phyloP scores from a whole-genome alignment of 2,888 invertebrate species.

The Rhimphoctona megacephalus region DNA sequence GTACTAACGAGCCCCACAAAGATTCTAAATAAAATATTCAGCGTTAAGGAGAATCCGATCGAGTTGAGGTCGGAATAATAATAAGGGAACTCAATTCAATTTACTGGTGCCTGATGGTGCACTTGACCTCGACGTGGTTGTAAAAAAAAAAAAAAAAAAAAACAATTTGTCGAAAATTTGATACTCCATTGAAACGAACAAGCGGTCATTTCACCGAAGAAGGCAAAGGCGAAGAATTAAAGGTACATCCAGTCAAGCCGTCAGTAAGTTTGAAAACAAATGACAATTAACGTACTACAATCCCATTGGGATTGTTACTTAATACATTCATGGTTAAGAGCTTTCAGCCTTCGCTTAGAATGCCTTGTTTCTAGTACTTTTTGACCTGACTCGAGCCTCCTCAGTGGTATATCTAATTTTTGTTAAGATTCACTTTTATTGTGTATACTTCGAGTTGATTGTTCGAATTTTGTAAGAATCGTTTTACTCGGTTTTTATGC shows the following conservation, averaged over 20 bases:
- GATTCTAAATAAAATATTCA: not conserved
- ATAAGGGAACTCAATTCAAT: not conserved
- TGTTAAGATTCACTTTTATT: constrained; percentile 20
- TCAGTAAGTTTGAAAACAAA: not conserved
- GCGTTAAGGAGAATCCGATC: not conserved
- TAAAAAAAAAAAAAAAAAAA: no score
- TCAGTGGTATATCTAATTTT: constrained; percentile 18
- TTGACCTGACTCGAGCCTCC: constrained; percentile 22
- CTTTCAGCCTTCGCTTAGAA: not conserved
- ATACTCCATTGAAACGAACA: not conserved
- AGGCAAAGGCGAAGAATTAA: not conserved
- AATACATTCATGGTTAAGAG: not conserved
- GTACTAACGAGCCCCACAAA: not conserved
- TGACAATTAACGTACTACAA: not conserved
- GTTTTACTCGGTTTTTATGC: not conserved
- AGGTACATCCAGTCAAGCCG: not conserved
- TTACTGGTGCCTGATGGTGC: not conserved
- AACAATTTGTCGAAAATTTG: not conserved
- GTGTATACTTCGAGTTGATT: not conserved
- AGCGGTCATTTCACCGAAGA: not conserved
- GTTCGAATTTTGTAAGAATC: constrained; percentile 18
- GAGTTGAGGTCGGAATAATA: not conserved
- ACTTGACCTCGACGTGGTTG: not conserved
- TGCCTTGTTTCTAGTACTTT: constrained; percentile 19
- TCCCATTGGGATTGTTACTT: not conserved